Evolutionary conservation across 2,797 vertebrate genomes (phyloP).

Genomic region (Hephaestus fuliginosus): DNA sequence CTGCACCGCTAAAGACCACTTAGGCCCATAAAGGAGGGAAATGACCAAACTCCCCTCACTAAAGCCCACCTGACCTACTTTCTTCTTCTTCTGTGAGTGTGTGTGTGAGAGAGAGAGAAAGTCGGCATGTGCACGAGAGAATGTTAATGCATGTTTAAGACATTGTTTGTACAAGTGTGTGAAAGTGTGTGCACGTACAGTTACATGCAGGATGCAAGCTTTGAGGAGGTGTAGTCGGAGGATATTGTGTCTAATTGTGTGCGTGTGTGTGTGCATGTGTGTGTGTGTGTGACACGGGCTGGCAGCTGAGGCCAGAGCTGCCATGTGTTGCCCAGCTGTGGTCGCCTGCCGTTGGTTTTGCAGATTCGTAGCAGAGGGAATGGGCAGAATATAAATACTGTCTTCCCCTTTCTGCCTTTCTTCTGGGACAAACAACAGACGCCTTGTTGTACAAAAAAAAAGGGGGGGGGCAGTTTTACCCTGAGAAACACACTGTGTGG

Average conservation of each 20-base stretch:
- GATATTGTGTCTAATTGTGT: slow-evolving; percentile 6
- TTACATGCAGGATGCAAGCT: background rate
- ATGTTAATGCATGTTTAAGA: slow-evolving; percentile 37
- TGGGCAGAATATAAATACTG: slow-evolving; percentile 66
- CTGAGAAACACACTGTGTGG: slow-evolving; percentile 26
- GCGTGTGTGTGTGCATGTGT: slow-evolving; percentile 12
- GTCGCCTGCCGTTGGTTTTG: slow-evolving; percentile 50
- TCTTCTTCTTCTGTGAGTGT: slow-evolving; percentile 43
- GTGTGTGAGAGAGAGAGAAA: slow-evolving; percentile 19
- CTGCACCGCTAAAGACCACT: slow-evolving; percentile 26
- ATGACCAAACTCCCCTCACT: slow-evolving; percentile 25
- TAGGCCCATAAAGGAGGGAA: slow-evolving; percentile 22
- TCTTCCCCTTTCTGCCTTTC: slow-evolving; percentile 54
- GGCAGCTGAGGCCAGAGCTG: slow-evolving; percentile 60
- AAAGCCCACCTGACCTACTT: slow-evolving; percentile 83
- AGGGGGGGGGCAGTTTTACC: background rate
- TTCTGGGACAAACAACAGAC: slow-evolving; percentile 54
- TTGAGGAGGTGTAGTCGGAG: background rate
- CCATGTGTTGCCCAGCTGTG: slow-evolving; percentile 80
- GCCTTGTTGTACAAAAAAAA: slow-evolving; percentile 38
- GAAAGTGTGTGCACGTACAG: slow-evolving; percentile 5
- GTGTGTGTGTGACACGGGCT: slow-evolving; percentile 35
- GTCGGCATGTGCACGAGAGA: slow-evolving; percentile 21
- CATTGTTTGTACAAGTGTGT: slow-evolving; percentile 65
- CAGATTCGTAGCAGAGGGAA: slow-evolving; percentile 34